These are phyloP conservation scores for Hyperopisus bebe DNA, from an alignment of 2,113 vertebrate species.

Conservation along the genomic window DNA sequence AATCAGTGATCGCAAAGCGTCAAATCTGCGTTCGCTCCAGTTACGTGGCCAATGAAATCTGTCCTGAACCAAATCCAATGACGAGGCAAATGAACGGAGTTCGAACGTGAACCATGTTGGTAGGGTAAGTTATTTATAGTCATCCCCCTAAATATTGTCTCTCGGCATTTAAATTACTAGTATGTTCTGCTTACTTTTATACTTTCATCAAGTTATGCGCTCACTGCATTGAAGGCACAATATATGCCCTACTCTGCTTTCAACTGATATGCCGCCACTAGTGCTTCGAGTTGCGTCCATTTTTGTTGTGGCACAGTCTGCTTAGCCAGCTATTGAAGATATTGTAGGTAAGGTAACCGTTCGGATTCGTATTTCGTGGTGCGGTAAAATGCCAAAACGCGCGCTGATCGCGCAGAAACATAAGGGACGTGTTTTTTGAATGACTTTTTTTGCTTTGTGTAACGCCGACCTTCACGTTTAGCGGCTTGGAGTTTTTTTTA, in stretches of 20 bases:
- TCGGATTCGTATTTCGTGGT: not conserved
- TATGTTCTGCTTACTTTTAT: not conserved
- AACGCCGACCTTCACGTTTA: slow-evolving; percentile 14
- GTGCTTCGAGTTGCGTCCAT: not conserved
- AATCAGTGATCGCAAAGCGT: slow-evolving; percentile 62
- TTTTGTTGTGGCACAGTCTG: slow-evolving; percentile 23
- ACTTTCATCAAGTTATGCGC: not conserved
- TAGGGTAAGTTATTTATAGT: slow-evolving; percentile 21
- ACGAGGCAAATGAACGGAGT: not conserved
- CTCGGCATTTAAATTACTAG: not conserved
- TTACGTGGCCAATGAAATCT: slow-evolving; percentile 52
- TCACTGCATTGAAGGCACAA: not conserved
- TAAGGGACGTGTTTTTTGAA: not conserved
- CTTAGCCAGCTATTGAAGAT: not conserved
- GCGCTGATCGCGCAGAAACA: not conserved
- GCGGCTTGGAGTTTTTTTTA: not conserved
- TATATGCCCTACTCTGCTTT: not conserved
- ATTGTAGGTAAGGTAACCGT: not conserved
- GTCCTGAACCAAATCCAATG: not conserved
- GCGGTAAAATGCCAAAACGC: not conserved
- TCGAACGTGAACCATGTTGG: slow-evolving; percentile 18
- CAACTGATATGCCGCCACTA: not conserved
- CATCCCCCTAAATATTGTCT: not conserved
- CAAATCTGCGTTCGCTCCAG: slow-evolving; percentile 60
- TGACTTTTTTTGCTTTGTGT: not conserved